Conservation (phyloP, 2,888 invertebrate species). For the Spodoptera exigua region DNA sequence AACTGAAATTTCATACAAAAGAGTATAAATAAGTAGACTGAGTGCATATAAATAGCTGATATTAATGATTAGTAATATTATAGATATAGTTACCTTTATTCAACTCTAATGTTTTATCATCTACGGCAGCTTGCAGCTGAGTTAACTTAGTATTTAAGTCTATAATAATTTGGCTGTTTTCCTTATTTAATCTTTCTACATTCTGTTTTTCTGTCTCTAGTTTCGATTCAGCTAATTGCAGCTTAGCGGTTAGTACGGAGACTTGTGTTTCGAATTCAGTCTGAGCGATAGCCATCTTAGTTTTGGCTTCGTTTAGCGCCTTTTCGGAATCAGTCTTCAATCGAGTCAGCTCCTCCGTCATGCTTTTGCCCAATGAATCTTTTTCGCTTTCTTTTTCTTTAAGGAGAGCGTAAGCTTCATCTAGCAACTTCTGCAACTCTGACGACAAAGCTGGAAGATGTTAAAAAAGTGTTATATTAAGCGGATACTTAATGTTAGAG, state of each 20-base stretch:
- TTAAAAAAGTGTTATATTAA: too few species aligned
- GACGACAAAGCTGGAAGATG: slow-evolving; percentile 84
- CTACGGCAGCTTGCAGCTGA: slow-evolving; percentile 84
- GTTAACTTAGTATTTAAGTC: slow-evolving; percentile 84
- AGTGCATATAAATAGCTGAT: slow-evolving; percentile 1
- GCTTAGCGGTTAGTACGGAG: slow-evolving; percentile 86
- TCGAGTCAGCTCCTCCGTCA: slow-evolving; percentile 84
- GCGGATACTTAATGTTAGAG: too few species aligned
- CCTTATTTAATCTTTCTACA: slow-evolving; percentile 83
- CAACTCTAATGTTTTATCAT: slow-evolving; percentile 86
- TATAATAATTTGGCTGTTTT: slow-evolving; percentile 83
- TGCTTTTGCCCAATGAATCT: slow-evolving; percentile 85
- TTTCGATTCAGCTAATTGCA: slow-evolving; percentile 87
- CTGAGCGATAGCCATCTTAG: slow-evolving; percentile 91
- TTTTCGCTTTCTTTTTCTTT: slow-evolving; percentile 87
- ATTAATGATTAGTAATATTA: neutral
- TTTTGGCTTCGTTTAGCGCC: slow-evolving; percentile 86
- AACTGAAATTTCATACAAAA: slow-evolving; percentile 69
- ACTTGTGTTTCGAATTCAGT: slow-evolving; percentile 90
- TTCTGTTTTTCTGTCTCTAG: slow-evolving; percentile 83
- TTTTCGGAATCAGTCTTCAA: slow-evolving; percentile 87
- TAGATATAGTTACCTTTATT: slow-evolving; percentile 81
- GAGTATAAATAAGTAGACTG: neutral
- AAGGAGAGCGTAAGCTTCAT: slow-evolving; percentile 86
- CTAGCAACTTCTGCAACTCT: slow-evolving; percentile 85